Evolutionary conservation across 1,140 invertebrate genomes (phyloP), one percentile per base, ranked within the genome.

Genomic region (Yoshiicerus persimilis): DNA sequence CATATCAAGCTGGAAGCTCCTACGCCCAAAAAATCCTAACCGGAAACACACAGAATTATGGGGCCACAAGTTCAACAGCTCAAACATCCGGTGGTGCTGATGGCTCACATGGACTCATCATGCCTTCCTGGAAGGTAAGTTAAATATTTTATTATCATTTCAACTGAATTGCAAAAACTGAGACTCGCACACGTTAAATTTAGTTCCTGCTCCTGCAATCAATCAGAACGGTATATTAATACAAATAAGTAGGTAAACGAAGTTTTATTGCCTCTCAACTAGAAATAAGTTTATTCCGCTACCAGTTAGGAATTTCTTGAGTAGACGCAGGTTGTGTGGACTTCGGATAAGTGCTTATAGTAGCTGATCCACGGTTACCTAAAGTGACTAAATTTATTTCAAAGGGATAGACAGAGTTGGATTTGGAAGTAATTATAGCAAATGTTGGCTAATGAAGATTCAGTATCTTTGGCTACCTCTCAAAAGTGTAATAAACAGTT

Each of bases 1-100:
- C 90, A n/a, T 91, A 89, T 86, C 90, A 91, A 80, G 90, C 90
- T 66, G 90, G 90, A 36, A 89, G 90, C 86, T 90, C 90, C n/a
- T 89, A 90, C 32, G 89, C 90, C 34, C 89, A 91, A 32, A 91
- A 91, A 47, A 91, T 91, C 38, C 83, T 91, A 8, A 88, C 39
- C 10, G 90, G 89, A 16, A 89, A 89, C 27, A 84, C 32, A 38
- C 90, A 91, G 77, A 91, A 91, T 84, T 91, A 91, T 88, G 90
- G 90, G 27, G 88, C 90, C 13, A 91, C 89, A 11, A 91, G 90
- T 41, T 89, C 90, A 25, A 91, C 90, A 9, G 25, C 86, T 39
- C 87, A 87, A 86, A 39, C 84, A 16, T 62, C 86, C 1, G 70
- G 64, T 0, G 86, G 86, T 11, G 86, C 70, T 3, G 89, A 89